A percentile compares a stretch with the other conserved stretches of the same genome.
Evolutionary conservation across 2,888 invertebrate genomes (phyloP).

Genomic region (Elysia crispata): DNA sequence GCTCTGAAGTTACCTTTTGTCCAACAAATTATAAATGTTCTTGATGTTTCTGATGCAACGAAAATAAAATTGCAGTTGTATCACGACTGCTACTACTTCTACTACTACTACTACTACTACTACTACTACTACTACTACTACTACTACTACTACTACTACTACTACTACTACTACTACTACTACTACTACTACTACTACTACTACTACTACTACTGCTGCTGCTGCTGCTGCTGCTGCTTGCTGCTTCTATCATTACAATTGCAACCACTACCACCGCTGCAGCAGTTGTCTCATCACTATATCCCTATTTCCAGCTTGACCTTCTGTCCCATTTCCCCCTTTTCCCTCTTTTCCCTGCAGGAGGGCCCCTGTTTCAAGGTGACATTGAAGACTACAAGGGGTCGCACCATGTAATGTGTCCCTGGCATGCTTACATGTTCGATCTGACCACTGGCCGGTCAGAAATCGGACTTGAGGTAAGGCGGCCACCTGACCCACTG

Average conservation of each 20-base stretch:
- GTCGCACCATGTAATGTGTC: constrained; percentile 69
- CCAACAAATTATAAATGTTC: too few relatives aligned
- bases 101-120: constrained; percentile 28
- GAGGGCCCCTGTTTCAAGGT: constrained; percentile 70
- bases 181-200: constrained; percentile 23
- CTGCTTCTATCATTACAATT: too few relatives aligned
- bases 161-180: constrained; percentile 25
- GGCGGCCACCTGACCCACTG: too few relatives aligned
- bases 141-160: constrained; percentile 30
- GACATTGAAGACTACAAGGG: constrained; percentile 73
- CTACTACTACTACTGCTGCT: constrained; percentile 15
- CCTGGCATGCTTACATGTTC: constrained; percentile 75
- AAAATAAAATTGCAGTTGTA: too few relatives aligned
- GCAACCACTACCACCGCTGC: constrained; percentile 38
- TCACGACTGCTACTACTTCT: too few relatives aligned
- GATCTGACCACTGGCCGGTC: constrained; percentile 64
- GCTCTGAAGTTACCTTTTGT: background rate
- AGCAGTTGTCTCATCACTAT: background rate
- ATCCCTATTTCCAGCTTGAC: background rate
- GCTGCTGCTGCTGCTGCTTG: constrained; percentile 43
- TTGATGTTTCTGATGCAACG: too few relatives aligned
- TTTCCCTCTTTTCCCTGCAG: too few relatives aligned
- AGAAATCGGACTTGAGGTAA: constrained; percentile 65
- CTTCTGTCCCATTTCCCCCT: background rate
- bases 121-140: constrained; percentile 42